A percentile compares a stretch with the other conserved stretches of the same genome.
These are phyloP conservation scores for Ethmia dodecea DNA, from an alignment of 2,888 invertebrate species.

Conservation along the genomic window DNA sequence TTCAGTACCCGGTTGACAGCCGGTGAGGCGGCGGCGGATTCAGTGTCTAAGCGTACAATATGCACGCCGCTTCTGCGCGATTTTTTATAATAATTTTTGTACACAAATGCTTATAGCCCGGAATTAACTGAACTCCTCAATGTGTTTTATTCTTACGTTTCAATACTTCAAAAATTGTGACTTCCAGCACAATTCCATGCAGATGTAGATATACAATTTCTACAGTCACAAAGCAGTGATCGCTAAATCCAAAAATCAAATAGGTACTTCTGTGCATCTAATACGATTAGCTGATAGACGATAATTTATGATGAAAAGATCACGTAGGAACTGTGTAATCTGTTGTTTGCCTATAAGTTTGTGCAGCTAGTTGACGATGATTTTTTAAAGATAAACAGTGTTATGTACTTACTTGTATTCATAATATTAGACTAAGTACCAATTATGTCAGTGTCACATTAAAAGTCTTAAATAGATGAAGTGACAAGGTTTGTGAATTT, in stretches of 20 bases:
- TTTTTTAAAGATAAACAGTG: constrained; percentile 29
- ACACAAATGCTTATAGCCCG: constrained; percentile 25
- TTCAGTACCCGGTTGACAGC: constrained; percentile 76
- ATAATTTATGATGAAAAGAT: constrained; percentile 13
- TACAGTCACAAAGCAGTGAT: constrained; percentile 22
- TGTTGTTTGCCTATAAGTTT: constrained; percentile 1
- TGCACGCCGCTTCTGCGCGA: constrained; percentile 72
- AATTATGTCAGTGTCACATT: constrained; percentile 29
- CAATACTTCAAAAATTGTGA: too few species aligned
- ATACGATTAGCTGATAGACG: constrained; percentile 11
- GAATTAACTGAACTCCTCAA: too few species aligned
- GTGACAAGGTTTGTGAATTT: constrained; percentile 42
- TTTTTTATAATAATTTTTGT: constrained; percentile 62
- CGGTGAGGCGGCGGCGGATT: constrained; percentile 69
- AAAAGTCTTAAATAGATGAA: constrained; percentile 27
- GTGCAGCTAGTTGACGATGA: constrained; percentile 24
- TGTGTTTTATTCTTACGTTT: too few species aligned
- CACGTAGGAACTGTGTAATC: constrained; percentile 11
- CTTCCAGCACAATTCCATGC: too few species aligned
- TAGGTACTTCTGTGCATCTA: constrained; percentile 2
- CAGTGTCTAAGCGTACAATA: constrained; percentile 34
- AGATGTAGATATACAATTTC: too few species aligned
- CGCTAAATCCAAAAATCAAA: constrained; percentile 2
- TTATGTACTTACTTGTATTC: constrained; percentile 12
- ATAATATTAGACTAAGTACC: constrained; percentile 29